Evolutionary conservation across 1,140 invertebrate species (phyloP).

Genomic region (Lasioglossum baleicum): DNA sequence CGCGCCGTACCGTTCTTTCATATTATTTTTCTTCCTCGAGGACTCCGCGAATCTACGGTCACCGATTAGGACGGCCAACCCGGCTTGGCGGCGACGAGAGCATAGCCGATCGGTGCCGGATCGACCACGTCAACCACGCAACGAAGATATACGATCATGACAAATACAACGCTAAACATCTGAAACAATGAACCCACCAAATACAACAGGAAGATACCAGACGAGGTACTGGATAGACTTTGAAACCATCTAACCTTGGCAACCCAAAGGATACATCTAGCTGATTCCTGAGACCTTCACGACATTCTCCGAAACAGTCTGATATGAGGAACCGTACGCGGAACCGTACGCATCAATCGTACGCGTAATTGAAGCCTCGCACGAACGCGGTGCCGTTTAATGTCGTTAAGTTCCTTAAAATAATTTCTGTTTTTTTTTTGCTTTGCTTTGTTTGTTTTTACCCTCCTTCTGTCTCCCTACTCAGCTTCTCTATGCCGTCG

Average conservation of each 20-base stretch:
- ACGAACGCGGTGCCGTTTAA: constrained; percentile 59
- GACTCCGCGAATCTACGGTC: not conserved
- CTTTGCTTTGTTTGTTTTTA: constrained; percentile 11
- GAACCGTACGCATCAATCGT: constrained; percentile 41
- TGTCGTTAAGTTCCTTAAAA: constrained; percentile 61
- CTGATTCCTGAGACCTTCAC: constrained; percentile 52
- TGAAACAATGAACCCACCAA: constrained; percentile 38
- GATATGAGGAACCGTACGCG: constrained; percentile 65
- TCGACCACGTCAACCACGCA: not conserved
- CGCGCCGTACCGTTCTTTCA: too few species aligned
- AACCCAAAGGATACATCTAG: constrained; percentile 44
- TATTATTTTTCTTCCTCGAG: not conserved
- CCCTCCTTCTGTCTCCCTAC: constrained; percentile 27
- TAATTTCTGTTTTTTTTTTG: constrained; percentile 56
- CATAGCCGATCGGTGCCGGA: not conserved
- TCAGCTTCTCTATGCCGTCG: constrained; percentile 30
- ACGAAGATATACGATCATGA: constrained; percentile 15
- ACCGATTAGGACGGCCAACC: not conserved
- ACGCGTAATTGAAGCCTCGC: constrained; percentile 64
- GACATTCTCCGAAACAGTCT: constrained; percentile 53
- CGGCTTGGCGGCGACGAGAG: not conserved
- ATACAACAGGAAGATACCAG: constrained; percentile 28
- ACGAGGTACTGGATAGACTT: constrained; percentile 47
- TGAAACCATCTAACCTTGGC: constrained; percentile 47
- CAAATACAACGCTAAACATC: constrained; percentile 25